Conservation (phyloP, 2,797 vertebrate genomes). For the Rhinella marina region DNA sequence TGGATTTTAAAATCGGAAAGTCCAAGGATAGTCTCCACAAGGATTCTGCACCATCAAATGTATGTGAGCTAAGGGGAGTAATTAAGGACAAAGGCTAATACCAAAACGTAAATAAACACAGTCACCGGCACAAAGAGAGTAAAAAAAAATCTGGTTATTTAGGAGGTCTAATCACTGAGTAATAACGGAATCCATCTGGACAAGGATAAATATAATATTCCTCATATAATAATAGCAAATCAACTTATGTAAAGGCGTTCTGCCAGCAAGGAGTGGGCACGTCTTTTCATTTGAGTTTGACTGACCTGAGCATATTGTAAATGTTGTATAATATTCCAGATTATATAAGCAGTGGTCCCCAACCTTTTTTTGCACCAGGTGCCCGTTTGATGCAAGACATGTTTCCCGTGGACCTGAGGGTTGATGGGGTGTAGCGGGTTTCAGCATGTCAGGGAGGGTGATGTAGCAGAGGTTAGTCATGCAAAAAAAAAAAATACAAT, state of each 20-base stretch:
- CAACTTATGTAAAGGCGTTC: background rate
- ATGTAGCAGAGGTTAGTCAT: no score
- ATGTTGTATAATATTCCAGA: no score
- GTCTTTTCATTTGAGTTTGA: background rate
- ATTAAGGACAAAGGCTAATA: constrained; percentile 42
- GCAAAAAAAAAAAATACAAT: no score
- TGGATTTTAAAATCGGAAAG: constrained; percentile 19
- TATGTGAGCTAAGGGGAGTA: background rate
- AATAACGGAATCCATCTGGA: background rate
- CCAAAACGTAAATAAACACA: background rate
- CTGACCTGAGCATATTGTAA: no score
- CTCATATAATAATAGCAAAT: background rate
- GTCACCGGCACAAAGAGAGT: background rate
- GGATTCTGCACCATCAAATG: constrained; percentile 16
- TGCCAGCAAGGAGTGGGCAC: background rate
- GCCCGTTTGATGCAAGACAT: no score
- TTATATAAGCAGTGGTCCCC: no score
- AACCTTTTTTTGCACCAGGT: no score
- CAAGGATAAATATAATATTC: background rate
- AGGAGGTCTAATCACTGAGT: background rate
- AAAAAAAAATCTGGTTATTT: background rate
- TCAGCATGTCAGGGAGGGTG: no score
- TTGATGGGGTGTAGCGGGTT: no score
- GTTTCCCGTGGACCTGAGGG: no score
- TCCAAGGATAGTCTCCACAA: constrained; percentile 16